Conservation (phyloP, 2,888 invertebrate genomes). For the Galerucella pusilla region DNA sequence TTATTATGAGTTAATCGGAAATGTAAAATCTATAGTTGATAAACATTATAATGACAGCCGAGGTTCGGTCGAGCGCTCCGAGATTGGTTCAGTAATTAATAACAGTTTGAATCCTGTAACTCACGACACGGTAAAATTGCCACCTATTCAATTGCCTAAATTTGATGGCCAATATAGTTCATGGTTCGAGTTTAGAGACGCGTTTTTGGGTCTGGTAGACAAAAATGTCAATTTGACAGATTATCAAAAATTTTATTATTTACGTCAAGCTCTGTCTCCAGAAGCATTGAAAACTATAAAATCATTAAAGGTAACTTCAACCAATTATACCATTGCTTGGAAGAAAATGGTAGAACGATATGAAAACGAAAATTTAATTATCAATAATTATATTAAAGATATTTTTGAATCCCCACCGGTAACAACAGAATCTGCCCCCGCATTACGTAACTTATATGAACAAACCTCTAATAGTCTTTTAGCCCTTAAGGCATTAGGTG, state of each 20-base stretch:
- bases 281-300: slow-evolving; percentile 1
- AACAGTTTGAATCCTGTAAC: not conserved
- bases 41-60: not conserved
- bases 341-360: slow-evolving; percentile 3
- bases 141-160: not conserved
- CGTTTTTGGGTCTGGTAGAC: not conserved
- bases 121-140: not conserved
- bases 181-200: not conserved
- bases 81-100: not conserved
- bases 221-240: not conserved
- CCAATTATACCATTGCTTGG: not conserved
- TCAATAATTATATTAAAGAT: not conserved
- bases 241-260: slow-evolving; percentile 3
- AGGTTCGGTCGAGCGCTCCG: not conserved
- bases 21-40: not conserved
- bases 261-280: not conserved
- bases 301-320: not conserved
- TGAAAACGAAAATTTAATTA: not conserved
- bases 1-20: not conserved
- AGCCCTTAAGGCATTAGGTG: slow-evolving; percentile 8
- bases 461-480: slow-evolving; percentile 5
- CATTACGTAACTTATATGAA: slow-evolving; percentile 6
- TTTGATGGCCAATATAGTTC: not conserved
- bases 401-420: not conserved
- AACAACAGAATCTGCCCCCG: not conserved